A percentile compares a stretch with the other conserved stretches of the same genome.
phyloP scores from a whole-genome alignment of 2,888 invertebrate species.

The Ephialtes manifestator region DNA sequence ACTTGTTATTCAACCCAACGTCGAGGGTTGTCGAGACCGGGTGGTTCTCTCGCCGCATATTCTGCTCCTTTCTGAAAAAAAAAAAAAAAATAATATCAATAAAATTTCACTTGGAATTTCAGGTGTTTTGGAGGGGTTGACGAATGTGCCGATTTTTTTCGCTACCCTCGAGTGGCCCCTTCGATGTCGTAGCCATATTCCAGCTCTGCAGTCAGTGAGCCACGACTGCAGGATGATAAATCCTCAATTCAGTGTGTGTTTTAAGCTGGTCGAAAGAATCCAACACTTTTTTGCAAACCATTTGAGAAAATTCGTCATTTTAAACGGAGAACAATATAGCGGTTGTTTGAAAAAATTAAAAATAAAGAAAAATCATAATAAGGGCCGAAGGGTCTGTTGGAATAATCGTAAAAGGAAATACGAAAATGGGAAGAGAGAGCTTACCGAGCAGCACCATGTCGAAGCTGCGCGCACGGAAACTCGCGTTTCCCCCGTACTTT shows the following conservation, averaged over 20 bases:
- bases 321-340: neutral
- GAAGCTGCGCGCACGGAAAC: constrained; percentile 81
- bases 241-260: neutral
- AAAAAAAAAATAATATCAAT: constrained; percentile 24
- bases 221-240: constrained; percentile 45
- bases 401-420: constrained; percentile 34
- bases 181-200: constrained; percentile 52
- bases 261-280: neutral
- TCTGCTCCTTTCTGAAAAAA: constrained; percentile 73
- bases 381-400: neutral
- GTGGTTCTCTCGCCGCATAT: constrained; percentile 83
- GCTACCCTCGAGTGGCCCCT: constrained; percentile 36
- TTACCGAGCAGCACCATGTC: constrained; percentile 82
- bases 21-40: constrained; percentile 79
- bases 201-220: constrained; percentile 50
- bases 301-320: constrained; percentile 9
- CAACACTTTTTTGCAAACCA: constrained; percentile 40
- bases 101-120: neutral
- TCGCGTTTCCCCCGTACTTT: constrained; percentile 82
- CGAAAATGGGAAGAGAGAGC: constrained; percentile 72
- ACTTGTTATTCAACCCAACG: constrained; percentile 83
- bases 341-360: neutral
- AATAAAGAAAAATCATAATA: neutral
- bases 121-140: neutral
- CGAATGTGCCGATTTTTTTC: neutral